Conservation (phyloP, 2,797 vertebrate species). For the Pseudocheirus occidentalis region DNA sequence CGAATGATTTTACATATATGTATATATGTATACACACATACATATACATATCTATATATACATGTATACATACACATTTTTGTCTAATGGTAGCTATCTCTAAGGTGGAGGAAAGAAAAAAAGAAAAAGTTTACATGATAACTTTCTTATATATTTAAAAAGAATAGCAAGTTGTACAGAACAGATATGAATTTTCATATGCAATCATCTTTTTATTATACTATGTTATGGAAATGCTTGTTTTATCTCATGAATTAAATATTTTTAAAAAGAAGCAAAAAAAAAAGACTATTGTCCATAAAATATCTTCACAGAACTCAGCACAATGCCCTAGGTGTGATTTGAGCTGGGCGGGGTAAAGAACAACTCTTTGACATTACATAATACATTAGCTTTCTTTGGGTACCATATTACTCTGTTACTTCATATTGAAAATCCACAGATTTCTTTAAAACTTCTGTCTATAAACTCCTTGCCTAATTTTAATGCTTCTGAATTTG, state of each 20-base stretch:
- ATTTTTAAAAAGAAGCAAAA: not conserved
- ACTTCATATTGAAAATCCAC: not conserved
- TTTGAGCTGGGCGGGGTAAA: not conserved
- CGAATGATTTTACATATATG: not conserved
- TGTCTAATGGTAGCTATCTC: not conserved
- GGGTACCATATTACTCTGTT: not conserved
- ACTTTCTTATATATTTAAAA: not conserved
- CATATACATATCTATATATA: accelerated
- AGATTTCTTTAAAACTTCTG: not conserved
- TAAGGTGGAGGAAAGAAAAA: not conserved
- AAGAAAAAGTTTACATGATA: too few species aligned
- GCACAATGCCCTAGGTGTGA: not conserved
- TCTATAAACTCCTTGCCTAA: not conserved
- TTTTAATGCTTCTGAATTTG: not conserved
- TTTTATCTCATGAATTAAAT: not conserved
- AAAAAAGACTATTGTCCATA: not conserved
- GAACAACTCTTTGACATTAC: not conserved
- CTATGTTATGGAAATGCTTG: not conserved
- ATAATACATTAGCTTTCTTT: not conserved
- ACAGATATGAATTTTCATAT: not conserved
- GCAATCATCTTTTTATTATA: not conserved
- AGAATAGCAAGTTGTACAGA: not conserved
- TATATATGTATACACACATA: not conserved
- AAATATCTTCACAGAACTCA: not conserved
- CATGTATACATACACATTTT: not conserved